phyloP scores from a whole-genome alignment of 2,797 vertebrate species.

The Enteromius trimaculatus region DNA sequence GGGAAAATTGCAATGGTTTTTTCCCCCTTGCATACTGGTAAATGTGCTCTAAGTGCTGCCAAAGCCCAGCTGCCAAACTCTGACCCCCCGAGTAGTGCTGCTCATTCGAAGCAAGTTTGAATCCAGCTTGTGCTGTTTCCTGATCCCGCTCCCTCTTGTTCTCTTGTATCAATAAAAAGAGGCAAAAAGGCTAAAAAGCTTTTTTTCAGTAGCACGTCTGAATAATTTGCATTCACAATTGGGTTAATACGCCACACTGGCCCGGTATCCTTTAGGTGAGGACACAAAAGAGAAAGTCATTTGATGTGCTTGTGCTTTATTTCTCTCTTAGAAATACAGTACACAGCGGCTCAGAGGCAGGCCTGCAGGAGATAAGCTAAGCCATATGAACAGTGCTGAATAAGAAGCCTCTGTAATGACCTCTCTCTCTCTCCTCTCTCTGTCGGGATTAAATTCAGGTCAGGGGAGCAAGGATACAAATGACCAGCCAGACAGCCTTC shows the following conservation, averaged over 20 bases:
- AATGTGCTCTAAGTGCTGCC: constrained; percentile 1
- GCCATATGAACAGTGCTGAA: constrained; percentile 43
- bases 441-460: constrained; percentile 54
- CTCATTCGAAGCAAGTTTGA: neutral
- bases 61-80: constrained; percentile 10
- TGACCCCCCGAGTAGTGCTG: constrained; percentile 1
- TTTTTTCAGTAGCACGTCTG: neutral
- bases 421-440: constrained; percentile 22
- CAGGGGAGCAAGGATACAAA: constrained; percentile 52
- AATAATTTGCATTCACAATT: constrained; percentile 20
- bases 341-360: constrained; percentile 37
- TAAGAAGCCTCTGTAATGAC: constrained; percentile 45
- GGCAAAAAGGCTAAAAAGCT: constrained; percentile 1
- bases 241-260: constrained; percentile 2
- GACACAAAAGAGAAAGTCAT: constrained; percentile 33
- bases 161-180: constrained; percentile 16
- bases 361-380: constrained; percentile 58
- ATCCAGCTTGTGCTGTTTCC: constrained; percentile 3
- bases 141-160: neutral
- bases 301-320: constrained; percentile 51
- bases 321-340: constrained; percentile 41
- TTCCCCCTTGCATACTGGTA: neutral
- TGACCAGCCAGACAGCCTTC: constrained; percentile 50
- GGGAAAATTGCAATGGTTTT: neutral
- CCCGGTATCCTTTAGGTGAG: constrained; percentile 35